Base-by-base conservation (phyloP, 2,888 invertebrate genomes). In the Polydrusus cervinus region DNA sequence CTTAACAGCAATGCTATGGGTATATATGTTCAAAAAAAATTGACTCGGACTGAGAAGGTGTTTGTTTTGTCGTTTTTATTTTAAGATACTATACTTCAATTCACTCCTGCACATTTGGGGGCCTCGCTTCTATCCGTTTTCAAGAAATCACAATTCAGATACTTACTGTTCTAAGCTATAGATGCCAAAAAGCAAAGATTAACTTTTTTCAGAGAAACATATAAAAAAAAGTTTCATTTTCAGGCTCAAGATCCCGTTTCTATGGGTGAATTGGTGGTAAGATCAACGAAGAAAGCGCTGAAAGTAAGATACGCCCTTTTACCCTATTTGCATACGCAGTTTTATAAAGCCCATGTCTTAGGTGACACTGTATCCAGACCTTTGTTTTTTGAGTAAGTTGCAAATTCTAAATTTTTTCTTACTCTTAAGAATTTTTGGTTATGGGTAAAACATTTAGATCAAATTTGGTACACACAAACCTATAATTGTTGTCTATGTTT, bases 101-200 rank as follows among this genome's bases (percentile, higher is more conserved):
- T 95, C 3, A 89, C 91, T 0, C 95, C 95, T 0, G 94, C 92
- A 89, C 94, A 95, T 85, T 89, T 96, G 8, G 96, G 96, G 0
- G 95, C 96, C 0, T 96, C n/a, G n/a, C 0, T 96, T 96, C 88
- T 96, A 96, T 84, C 95, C 96, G 0, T 96, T 96, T 88, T 91
- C 94, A 0, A 89, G 96, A 81, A 96, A 95, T 86, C 96, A 96
- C 83, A 96, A 96, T 86, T 91, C 91, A 0, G 92, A 92, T 79
- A 85, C 3, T 43, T 43, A 11, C n/a, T n/a, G n/a, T n/a, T n/a
- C n/a, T n/a, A n/a, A n/a, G n/a, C n/a, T n/a, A n/a, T n/a, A n/a
- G n/a, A n/a, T n/a, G n/a, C n/a, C n/a, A n/a, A n/a, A n/a, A n/a
- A n/a, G n/a, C n/a, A n/a, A n/a, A n/a, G n/a, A n/a, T n/a, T n/a